Evolutionary conservation across 2,888 invertebrate species (phyloP).

Genomic region (Celastrina argiolus): DNA sequence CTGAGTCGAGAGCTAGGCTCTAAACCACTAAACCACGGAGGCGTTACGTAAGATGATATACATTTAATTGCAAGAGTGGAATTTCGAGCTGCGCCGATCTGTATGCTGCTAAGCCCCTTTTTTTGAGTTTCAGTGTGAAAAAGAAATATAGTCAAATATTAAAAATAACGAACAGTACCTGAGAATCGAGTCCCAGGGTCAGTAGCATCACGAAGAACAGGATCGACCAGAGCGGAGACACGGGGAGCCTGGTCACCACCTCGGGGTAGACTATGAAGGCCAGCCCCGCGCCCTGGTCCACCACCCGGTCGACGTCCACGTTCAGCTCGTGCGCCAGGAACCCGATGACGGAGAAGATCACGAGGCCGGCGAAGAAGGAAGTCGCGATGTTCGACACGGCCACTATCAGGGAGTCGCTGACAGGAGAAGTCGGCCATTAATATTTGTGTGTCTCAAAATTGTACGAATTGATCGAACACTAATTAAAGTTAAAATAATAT

Average conservation of each 20-base stretch:
- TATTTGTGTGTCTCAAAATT: not conserved
- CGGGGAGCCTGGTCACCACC: constrained; percentile 85
- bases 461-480: too few species aligned
- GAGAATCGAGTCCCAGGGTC: constrained; percentile 85
- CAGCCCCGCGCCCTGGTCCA: constrained; percentile 86
- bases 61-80: too few species aligned
- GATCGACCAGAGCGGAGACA: constrained; percentile 89
- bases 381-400: constrained; percentile 87
- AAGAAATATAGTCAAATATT: not conserved
- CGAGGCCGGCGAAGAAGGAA: constrained; percentile 88
- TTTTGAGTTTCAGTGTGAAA: too few species aligned
- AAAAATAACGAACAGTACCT: constrained; percentile 50
- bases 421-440: constrained; percentile 32
- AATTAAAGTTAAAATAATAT: too few species aligned
- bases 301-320: constrained; percentile 82
- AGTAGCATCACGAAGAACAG: constrained; percentile 89
- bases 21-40: too few species aligned
- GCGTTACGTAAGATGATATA: too few species aligned
- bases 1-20: too few species aligned
- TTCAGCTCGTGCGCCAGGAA: constrained; percentile 87
- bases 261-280: constrained; percentile 93
- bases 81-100: too few species aligned
- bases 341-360: constrained; percentile 89
- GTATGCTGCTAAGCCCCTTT: too few species aligned
- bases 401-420: constrained; percentile 85